These are phyloP conservation scores for Grammomys surdaster DNA, from an alignment of 2,113 vertebrate species.

Conservation along the genomic window DNA sequence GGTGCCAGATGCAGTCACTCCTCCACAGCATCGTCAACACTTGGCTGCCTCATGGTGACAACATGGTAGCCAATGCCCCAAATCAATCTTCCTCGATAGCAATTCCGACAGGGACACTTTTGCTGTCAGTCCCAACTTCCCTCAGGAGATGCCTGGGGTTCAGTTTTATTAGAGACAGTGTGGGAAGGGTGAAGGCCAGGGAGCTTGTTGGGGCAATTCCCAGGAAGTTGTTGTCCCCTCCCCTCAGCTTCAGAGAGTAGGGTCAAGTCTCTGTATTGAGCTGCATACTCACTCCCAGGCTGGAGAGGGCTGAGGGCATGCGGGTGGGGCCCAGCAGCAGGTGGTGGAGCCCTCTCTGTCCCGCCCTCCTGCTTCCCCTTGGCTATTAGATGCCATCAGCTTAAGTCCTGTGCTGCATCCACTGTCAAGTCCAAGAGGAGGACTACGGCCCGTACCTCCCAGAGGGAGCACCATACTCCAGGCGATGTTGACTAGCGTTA, in stretches of 20 bases:
- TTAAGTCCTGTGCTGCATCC: too few species aligned
- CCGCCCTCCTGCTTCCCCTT: background rate
- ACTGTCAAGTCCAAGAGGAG: too few species aligned
- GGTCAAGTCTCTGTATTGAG: background rate
- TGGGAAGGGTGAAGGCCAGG: background rate
- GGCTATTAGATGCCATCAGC: rapidly evolving
- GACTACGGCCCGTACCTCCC: too few species aligned
- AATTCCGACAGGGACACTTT: background rate
- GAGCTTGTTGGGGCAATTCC: background rate
- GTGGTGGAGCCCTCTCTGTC: background rate
- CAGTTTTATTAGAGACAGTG: too few species aligned
- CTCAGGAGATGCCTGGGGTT: background rate
- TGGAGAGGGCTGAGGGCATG: background rate
- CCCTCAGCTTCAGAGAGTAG: background rate
- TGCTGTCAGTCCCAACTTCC: background rate
- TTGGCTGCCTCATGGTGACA: background rate
- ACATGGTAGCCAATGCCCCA: background rate
- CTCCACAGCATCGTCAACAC: background rate
- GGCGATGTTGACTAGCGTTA: rapidly evolving
- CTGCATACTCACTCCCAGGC: rapidly evolving
- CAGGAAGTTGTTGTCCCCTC: background rate
- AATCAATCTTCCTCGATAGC: background rate
- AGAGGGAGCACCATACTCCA: rapidly evolving
- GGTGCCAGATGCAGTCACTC: background rate
- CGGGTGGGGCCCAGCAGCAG: too few species aligned